Evolutionary conservation across 1,140 invertebrate genomes (phyloP), one percentile per base, ranked within the genome.

Genomic region (Conus ventricosus): DNA sequence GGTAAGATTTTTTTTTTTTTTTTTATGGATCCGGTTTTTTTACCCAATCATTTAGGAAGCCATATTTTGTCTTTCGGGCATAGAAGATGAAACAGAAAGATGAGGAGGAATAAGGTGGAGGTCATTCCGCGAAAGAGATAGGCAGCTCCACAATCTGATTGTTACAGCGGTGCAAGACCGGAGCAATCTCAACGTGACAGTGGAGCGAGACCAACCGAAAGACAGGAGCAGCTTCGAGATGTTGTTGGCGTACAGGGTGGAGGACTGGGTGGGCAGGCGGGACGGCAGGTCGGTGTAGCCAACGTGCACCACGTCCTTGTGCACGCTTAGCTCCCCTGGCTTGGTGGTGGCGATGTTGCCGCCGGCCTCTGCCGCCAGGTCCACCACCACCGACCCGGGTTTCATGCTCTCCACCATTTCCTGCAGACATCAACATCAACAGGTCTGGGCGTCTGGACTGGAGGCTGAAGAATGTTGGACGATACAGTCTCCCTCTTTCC

Each of bases 191-290:
- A 39, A 39, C 39, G 39, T 39, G 39, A 39, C 39, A 39, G 23
- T 17, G 39, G 10, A 4, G 25, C 1, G 39, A 13, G 17, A 80
- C 76, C 39, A 7, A 81, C 80, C 80, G 23, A 81, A 81, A 17
- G 80, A 81, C 51, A 81, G 95, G 0, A 98, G 95, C 91, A 98
- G 97, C 93, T 98, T 98, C 17, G 97, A 97, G 89, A 99, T 97
- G 94, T 98, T 99, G 94, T 99, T 98, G 17, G 97, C 97, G 95
- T 98, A 98, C 1, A 98, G 95, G 0, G 97, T 98, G 71, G 97
- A 98, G 80, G 97, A 97, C 94, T 98, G 98, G 2, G 98, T 97
- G 0, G 98, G 97, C 90, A 99, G 96, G 55, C 97, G 96, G 91
- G 97, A 97, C 7, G 98, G 97, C 54, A 99, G 95, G 95, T 98